Conservation (phyloP, 1,140 invertebrate genomes). For the Drosophila kikkawai region DNA sequence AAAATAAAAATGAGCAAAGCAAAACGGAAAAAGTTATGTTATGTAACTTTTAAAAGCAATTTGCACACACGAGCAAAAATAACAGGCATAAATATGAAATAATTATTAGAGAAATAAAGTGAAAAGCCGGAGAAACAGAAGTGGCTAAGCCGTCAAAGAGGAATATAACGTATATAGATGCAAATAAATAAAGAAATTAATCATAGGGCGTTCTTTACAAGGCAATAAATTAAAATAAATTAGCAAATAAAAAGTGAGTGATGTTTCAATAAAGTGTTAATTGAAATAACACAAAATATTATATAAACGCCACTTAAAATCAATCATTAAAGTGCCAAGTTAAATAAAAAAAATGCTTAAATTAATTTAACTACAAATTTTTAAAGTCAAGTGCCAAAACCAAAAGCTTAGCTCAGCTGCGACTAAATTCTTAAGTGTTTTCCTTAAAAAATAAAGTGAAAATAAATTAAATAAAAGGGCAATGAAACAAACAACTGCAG, state of each 20-base stretch:
- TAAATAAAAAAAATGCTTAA: background rate
- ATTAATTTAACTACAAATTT: slow-evolving; percentile 18
- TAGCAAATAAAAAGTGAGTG: background rate
- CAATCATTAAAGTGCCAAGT: background rate
- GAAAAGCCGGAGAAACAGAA: background rate
- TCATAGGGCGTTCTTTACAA: slow-evolving; percentile 3
- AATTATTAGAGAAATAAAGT: slow-evolving; percentile 12
- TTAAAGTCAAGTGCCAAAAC: slow-evolving; percentile 23
- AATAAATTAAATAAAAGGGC: slow-evolving; percentile 12
- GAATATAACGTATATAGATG: background rate
- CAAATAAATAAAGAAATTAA: background rate
- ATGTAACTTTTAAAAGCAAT: slow-evolving; percentile 48
- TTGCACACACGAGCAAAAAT: slow-evolving; percentile 20
- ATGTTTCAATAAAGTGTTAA: background rate
- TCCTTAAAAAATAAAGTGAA: slow-evolving; percentile 30
- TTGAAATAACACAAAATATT: background rate
- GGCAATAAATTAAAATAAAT: background rate
- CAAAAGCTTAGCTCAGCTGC: slow-evolving; percentile 29
- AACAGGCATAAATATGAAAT: slow-evolving; percentile 24
- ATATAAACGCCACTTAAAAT: background rate
- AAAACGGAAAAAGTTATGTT: slow-evolving; percentile 46
- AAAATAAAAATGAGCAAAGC: slow-evolving; percentile 42
- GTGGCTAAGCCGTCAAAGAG: background rate
- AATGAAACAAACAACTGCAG: slow-evolving; percentile 22
- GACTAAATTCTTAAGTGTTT: slow-evolving; percentile 14